Evolutionary conservation across 1,140 invertebrate species (phyloP), one percentile per base, ranked within the genome.

Genomic region (Gonioctena quinquepunctata): DNA sequence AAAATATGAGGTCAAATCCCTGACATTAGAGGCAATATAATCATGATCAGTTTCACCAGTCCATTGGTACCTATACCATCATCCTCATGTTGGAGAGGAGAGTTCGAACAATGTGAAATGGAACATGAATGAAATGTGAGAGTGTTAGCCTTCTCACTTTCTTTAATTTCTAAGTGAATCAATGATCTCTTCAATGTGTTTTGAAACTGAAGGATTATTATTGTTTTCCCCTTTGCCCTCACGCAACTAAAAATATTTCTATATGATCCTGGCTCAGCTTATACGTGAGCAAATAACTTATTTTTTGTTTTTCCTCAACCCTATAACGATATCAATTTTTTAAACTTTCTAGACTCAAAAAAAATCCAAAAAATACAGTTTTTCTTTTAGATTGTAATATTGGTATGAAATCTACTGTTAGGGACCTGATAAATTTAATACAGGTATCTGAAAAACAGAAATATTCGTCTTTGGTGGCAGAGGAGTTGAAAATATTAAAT

Each of bases 151-250:
- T 18, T 69, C 19, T 19, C 21, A 42, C 18, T 48, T 42, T 61
- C 23, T 64, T 11, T 28, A n/a, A n/a, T n/a, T n/a, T n/a, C n/a
- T n/a, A n/a, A n/a, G n/a, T n/a, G n/a, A n/a, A n/a, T n/a, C n/a
- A 18, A 77, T 19, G 76, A 33, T 49, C 68, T 71, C 63, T 76
- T 76, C 22, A 68, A 70, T 2, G 66, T 70, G 59, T 54, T 52
- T 67, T 67, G 50, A 70, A 76, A 76, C 68, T 79, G 74, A 7
- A 48, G 48, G 74, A 71, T 79, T 77, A 52, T 76, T 79, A 66
- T 77, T 77, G 18, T 54, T 57, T 13, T 72, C 74, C 28, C 74
- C 73, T 23, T 65, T 50, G 11, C 64, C 57, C 71, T 57, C 19
- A 77, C 66, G 18, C 54, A 66, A 60, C 75, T 54, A 66, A 79